phyloP scores from a whole-genome alignment of 2,888 invertebrate species.

The Belgica antarctica region DNA sequence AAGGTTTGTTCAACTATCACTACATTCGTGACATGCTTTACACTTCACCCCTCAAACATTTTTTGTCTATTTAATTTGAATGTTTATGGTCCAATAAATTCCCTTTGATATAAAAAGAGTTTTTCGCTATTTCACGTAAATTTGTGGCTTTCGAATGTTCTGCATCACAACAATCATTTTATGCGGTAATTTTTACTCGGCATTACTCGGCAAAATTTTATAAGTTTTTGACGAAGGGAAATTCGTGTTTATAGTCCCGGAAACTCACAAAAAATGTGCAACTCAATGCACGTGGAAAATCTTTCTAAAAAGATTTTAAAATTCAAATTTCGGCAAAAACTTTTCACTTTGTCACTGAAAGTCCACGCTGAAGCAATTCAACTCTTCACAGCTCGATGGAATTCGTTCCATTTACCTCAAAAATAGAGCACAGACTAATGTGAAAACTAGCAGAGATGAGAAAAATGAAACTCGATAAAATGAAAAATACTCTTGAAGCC shows the following conservation, averaged over 20 bases:
- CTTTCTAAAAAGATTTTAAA: too few species aligned
- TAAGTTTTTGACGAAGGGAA: not conserved
- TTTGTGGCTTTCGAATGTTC: too few species aligned
- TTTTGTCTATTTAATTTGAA: too few species aligned
- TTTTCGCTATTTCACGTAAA: too few species aligned
- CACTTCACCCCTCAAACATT: not conserved
- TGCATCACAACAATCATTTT: too few species aligned
- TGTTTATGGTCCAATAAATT: not conserved
- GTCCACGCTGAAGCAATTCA: not conserved
- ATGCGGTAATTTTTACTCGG: too few species aligned
- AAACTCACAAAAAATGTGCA: slow-evolving; percentile 23
- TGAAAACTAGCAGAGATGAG: not conserved
- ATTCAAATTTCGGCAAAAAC: not conserved
- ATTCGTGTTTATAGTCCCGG: too few species aligned
- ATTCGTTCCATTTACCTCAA: slow-evolving; percentile 2
- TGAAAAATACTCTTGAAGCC: not conserved
- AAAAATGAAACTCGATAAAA: slow-evolving; percentile 20
- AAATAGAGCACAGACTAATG: slow-evolving; percentile 21
- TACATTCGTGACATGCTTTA: too few species aligned
- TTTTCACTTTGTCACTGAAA: not conserved
- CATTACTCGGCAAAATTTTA: too few species aligned
- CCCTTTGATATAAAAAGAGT: too few species aligned
- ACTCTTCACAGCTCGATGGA: not conserved
- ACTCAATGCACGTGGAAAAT: too few species aligned
- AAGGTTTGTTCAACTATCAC: too few species aligned